Evolutionary conservation across 2,113 vertebrate genomes (phyloP), one percentile per base, ranked within the genome.

Genomic region (Sylvia atricapilla): DNA sequence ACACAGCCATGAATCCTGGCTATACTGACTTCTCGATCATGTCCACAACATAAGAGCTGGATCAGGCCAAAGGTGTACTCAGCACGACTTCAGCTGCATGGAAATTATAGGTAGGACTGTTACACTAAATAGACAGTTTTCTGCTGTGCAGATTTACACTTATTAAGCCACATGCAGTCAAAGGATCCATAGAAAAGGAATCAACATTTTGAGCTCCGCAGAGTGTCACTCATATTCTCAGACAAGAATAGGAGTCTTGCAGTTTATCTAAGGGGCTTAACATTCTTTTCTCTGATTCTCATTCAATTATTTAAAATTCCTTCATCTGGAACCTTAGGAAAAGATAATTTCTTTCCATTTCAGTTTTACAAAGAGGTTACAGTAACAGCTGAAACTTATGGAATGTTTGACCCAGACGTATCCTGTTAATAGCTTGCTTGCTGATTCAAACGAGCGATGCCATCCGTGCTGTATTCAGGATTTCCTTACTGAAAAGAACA

Each of bases 401-500:
- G 44, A 92, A 82, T 87, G 63, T 89, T 89, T 92, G 91, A 75
- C 83, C 43, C 43, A 70, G 23, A 50, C 21, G 0, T 63, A 50
- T 89, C 55, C 39, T 0, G 0, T 69, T 95, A 83, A 82, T 85
- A 87, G 70, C 41, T 93, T 55, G 21, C 91, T 91, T 95, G 67
- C 88, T 77, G 79, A 63, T 88, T 96, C 79, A 88, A 67, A 88
- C 0, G 0, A 86, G 30, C 3, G 6, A 47, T 68, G 28, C 52
- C 84, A 78, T 64, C 59, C 77, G 25, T 75, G 47, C 53, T 60
- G 23, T 58, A 76, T 91, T 91, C 91, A 92, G 87, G 22, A 43
- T 75, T 94, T 92, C 33, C 69, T 81, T 46, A 64, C 66, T 87
- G 74, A 91, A 94, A 82, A 87, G 77, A 92, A 84, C 13, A 94